phyloP scores from a whole-genome alignment of 2,888 invertebrate species.

The Abrostola tripartita region DNA sequence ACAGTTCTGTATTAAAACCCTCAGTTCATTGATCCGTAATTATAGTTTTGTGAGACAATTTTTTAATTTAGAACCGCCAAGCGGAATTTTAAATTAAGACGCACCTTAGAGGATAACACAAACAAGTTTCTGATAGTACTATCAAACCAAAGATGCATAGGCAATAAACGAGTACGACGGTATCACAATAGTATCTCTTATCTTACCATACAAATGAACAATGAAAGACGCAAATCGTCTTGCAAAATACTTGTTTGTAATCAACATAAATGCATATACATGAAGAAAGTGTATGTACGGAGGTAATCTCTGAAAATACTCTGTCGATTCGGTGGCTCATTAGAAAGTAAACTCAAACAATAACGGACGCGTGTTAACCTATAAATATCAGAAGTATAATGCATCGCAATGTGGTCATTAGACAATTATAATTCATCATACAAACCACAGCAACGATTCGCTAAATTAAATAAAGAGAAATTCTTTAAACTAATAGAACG shows the following conservation, averaged over 20 bases:
- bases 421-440: slow-evolving; percentile 37
- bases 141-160: slow-evolving; percentile 29
- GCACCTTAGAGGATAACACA: slow-evolving; percentile 35
- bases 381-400: slow-evolving; percentile 35
- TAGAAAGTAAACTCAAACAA: slow-evolving; percentile 48
- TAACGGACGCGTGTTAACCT: slow-evolving; percentile 37
- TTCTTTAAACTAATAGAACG: background rate
- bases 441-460: slow-evolving; percentile 22
- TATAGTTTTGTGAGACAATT: slow-evolving; percentile 54
- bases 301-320: slow-evolving; percentile 48
- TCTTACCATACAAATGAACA: slow-evolving; percentile 28
- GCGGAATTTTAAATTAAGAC: slow-evolving; percentile 45
- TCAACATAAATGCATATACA: slow-evolving; percentile 54
- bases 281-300: slow-evolving; percentile 44
- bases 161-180: slow-evolving; percentile 23
- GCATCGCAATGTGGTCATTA: slow-evolving; percentile 27
- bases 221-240: slow-evolving; percentile 30
- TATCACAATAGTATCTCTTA: slow-evolving; percentile 34
- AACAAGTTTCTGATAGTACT: slow-evolving; percentile 45
- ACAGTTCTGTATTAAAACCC: slow-evolving; percentile 46
- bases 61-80: slow-evolving; percentile 51
- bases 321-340: slow-evolving; percentile 45
- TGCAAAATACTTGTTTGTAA: slow-evolving; percentile 42
- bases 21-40: slow-evolving; percentile 57
- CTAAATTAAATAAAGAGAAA: slow-evolving; percentile 28